Evolutionary conservation across 2,888 invertebrate genomes (phyloP), one percentile per base, ranked within the genome.

Genomic region (Onthophagus sagittarius): DNA sequence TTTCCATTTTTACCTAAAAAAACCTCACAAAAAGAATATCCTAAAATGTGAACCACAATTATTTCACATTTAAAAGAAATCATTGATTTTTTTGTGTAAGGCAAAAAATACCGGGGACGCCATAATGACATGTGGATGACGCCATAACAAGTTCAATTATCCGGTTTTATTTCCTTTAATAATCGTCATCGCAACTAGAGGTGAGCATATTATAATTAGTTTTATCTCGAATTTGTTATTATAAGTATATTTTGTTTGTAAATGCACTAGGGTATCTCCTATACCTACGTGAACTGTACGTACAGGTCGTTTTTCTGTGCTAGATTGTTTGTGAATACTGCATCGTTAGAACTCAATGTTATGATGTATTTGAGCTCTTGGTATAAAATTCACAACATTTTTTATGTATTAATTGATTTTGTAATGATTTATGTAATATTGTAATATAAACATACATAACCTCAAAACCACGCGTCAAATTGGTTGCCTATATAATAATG

Each of bases 231-330:
- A 62, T 39, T 14, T 71, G 69, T 11, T 64, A 39, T 7, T 62
- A 14, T 23, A 13, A 39, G 9, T 9, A 39, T 13, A 69, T 74
- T 74, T 70, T 69, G 1, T n/a, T 11, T 31, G 39, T 69, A 72
- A 65, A 73, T 72, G 82, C 82, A 82, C 81, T 78, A 78, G 73
- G 82, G 83, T 83, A 83, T 83, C 83, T 83, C 82, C 83, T 80
- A 78, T 79, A 76, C 79, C 75, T 80, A 77, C 77, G 64, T 75
- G 76, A 62, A 63, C 72, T 82, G 76, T 79, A 78, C 76, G 76
- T 81, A 77, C 76, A 79, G 83, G 82, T 83, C 83, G 83, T 72
- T 78, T 77, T 70, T 73, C 73, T 53, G 82, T 83, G 83, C 83
- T 76, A 83, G 74, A 83, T 77, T 73, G 76, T 70, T 73, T 71